A percentile compares a stretch with the other conserved stretches of the same genome.
Conservation (phyloP, 2,113 vertebrate genomes). For the Chaetorhynchus papuensis region DNA sequence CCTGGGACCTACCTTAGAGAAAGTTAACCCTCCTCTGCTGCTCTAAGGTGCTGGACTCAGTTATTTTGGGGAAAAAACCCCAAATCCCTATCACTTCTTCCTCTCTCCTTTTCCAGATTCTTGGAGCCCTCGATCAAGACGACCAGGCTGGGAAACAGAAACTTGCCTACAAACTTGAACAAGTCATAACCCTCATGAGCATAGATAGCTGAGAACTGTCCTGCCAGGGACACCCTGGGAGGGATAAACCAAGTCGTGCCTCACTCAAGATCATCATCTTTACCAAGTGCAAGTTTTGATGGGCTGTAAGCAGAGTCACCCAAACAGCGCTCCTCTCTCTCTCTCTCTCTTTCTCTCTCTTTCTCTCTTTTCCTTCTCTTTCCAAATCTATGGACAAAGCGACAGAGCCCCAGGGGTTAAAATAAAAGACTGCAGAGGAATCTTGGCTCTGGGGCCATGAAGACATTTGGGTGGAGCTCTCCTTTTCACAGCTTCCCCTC, state of each 20-base stretch:
- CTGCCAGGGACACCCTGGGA: constrained; percentile 94
- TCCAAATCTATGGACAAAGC: constrained; percentile 15
- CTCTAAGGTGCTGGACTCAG: not conserved
- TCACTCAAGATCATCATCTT: constrained; percentile 97
- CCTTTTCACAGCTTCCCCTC: constrained; percentile 41
- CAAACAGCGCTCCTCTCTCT: constrained; percentile 18
- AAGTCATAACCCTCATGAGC: constrained; percentile 99
- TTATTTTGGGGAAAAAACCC: not conserved
- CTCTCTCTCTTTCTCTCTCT: not conserved
- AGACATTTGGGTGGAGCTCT: constrained; percentile 51
- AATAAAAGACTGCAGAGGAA: constrained; percentile 36
- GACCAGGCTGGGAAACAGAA: constrained; percentile 96
- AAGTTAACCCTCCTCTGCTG: not conserved
- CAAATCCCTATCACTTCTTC: not conserved
- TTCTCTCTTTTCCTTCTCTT: constrained; percentile 27
- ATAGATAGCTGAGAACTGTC: constrained; percentile 99
- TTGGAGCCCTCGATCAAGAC: constrained; percentile 89
- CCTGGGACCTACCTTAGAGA: not conserved
- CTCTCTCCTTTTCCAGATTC: constrained; percentile 79
- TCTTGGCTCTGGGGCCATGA: constrained; percentile 18
- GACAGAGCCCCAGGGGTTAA: constrained; percentile 37
- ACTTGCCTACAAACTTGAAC: constrained; percentile 98
- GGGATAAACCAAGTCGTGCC: constrained; percentile 99
- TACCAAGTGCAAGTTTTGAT: constrained; percentile 87
- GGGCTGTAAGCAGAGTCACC: constrained; percentile 73